Evolutionary conservation across 2,888 invertebrate species (phyloP).

Genomic region (Zygaena filipendulae): DNA sequence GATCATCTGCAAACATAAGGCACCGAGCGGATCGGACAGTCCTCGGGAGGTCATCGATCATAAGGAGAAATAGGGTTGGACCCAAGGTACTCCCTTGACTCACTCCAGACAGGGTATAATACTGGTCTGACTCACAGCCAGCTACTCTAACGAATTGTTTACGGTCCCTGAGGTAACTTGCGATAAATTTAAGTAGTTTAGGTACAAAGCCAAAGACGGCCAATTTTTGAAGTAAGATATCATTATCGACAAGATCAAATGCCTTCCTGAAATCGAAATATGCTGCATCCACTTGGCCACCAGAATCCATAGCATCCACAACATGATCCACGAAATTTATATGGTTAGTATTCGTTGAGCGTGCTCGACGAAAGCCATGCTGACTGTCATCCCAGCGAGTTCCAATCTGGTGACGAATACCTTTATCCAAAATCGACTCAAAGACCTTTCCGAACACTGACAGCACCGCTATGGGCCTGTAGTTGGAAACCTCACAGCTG

Average conservation of each 20-base stretch:
- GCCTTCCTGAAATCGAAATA: slow-evolving; percentile 13
- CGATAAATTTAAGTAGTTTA: slow-evolving; percentile 3
- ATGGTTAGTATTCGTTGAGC: slow-evolving; percentile 4
- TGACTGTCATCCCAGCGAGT: not conserved
- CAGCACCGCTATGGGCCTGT: slow-evolving; percentile 5
- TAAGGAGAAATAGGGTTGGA: slow-evolving; percentile 6
- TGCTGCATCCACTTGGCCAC: slow-evolving; percentile 6
- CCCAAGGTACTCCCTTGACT: slow-evolving; percentile 1
- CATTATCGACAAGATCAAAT: slow-evolving; percentile 3
- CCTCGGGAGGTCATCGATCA: slow-evolving; percentile 9
- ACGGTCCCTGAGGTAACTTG: slow-evolving; percentile 6
- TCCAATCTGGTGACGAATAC: not conserved
- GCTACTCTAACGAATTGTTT: slow-evolving; percentile 3
- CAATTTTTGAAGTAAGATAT: slow-evolving; percentile 3
- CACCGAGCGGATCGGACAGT: slow-evolving; percentile 1
- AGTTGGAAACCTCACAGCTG: not conserved
- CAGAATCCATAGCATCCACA: slow-evolving; percentile 2
- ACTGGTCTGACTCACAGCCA: not conserved
- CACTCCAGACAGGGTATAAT: slow-evolving; percentile 1
- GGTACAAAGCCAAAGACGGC: slow-evolving; percentile 3
- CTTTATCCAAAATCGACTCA: slow-evolving; percentile 2
- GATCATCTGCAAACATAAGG: slow-evolving; percentile 7
- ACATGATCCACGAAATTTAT: slow-evolving; percentile 1
- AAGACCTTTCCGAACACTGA: slow-evolving; percentile 5
- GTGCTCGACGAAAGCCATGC: slow-evolving; percentile 6